Base-by-base conservation (phyloP, 2,888 invertebrate species). In the Apamea crenata region DNA sequence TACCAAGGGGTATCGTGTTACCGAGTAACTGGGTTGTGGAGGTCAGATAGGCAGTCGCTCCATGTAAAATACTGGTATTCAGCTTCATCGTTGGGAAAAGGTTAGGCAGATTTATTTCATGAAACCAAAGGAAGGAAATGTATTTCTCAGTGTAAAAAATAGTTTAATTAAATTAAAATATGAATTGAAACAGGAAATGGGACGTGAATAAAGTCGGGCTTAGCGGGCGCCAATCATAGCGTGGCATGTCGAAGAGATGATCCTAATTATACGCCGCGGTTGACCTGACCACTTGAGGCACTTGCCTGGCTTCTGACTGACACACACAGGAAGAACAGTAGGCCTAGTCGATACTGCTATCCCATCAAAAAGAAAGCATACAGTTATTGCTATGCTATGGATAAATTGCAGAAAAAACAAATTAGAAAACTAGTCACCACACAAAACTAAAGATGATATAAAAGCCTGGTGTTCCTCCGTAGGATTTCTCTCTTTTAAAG, bases 251-350 rank as follows among this genome's bases (percentile, higher is more conserved):
- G 78, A 69, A 69, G 69, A 85, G 88, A 89, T 90, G 75, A 90
- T 90, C 87, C 88, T 78, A 82, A 90, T 89, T 87, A 87, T 78
- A 82, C 65, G 80, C 77, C 75, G 78, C 87, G 82, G 80, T 90
- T 90, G 89, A 91, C 90, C 90, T 81, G 87, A 73, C 82, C 90
- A 91, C 90, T 90, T 90, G 86, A 87, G 83, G 78, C 86, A 76
- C 80, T 89, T 79, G 82, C 78, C 77, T 44, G 90, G 90, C 90
- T 90, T 91, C 91, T n/a, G 29, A 25, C 70, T 70, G 14, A 56
- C 50, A 2, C 0, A 0, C 5, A 16, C 50, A 36, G 1, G 8
- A n/a, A 0, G 0, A 6, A 16, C 68, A 87, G 87, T 84, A 87
- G 76, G 50, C 10, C n/a, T 32, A 72, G 12, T 71, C 12, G 40